These are phyloP conservation scores for Saimiri boliviensis DNA, from an alignment of 2,113 vertebrate genomes.

Conservation along the genomic window DNA sequence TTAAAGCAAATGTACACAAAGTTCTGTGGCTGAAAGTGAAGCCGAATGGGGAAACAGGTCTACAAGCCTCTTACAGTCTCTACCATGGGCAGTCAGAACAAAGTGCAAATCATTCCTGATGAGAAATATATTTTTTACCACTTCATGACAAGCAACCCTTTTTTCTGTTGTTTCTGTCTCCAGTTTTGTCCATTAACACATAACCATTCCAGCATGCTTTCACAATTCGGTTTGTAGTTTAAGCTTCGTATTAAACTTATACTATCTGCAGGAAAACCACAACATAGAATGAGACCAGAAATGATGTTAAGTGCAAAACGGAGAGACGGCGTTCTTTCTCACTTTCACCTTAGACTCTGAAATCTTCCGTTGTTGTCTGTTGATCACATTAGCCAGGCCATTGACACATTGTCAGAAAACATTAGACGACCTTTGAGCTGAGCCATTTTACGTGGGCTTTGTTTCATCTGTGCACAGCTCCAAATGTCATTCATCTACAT, in stretches of 20 bases:
- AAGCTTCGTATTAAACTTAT: neutral
- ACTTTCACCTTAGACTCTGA: neutral
- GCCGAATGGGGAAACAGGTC: neutral
- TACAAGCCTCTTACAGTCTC: accelerated
- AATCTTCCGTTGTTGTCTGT: neutral
- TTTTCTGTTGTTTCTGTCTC: neutral
- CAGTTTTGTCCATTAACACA: slow-evolving; percentile 3
- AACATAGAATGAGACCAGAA: neutral
- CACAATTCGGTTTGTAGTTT: neutral
- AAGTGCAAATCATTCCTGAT: neutral
- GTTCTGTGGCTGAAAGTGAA: neutral
- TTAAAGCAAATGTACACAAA: neutral
- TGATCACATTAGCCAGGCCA: neutral
- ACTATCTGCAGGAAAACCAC: neutral
- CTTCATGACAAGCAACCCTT: neutral
- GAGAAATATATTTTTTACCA: neutral
- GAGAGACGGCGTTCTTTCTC: neutral
- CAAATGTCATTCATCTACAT: neutral
- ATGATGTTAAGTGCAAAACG: neutral
- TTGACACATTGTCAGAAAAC: neutral
- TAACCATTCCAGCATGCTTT: neutral
- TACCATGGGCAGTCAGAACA: neutral
- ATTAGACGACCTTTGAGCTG: neutral
- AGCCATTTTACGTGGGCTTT: neutral
- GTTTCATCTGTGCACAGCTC: neutral